phyloP scores from a whole-genome alignment of 2,113 vertebrate genomes.

The Callochromis pleurospilus region DNA sequence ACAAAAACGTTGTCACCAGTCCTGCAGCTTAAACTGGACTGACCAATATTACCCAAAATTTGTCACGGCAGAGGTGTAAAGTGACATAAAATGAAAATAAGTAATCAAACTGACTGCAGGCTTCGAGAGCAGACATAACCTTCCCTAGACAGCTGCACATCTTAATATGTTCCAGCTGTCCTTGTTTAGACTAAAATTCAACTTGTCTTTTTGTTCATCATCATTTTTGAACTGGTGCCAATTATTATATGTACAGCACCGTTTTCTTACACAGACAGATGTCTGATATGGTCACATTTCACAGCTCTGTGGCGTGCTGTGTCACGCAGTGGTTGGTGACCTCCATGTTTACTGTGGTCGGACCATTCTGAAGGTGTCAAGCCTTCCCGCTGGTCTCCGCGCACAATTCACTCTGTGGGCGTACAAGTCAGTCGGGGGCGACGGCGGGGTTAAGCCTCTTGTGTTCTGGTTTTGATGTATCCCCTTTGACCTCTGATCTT shows the following conservation, averaged over 20 bases:
- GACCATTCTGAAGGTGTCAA: slow-evolving; percentile 37
- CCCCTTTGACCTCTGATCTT: slow-evolving; percentile 59
- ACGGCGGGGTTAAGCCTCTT: slow-evolving; percentile 38
- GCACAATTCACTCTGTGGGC: slow-evolving; percentile 36
- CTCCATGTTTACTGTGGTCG: slow-evolving; percentile 15
- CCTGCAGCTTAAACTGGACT: neutral
- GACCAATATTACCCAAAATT: neutral
- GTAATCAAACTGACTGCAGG: neutral
- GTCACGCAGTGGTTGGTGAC: slow-evolving; percentile 40
- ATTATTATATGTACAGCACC: neutral
- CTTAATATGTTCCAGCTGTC: slow-evolving; percentile 24
- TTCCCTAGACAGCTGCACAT: slow-evolving; percentile 4
- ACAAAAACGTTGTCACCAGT: neutral
- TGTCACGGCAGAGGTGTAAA: neutral
- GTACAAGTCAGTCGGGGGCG: slow-evolving; percentile 12
- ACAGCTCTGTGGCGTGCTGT: slow-evolving; percentile 30
- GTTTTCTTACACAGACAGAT: slow-evolving; percentile 35
- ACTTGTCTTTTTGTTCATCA: neutral
- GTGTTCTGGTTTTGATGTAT: slow-evolving; percentile 62
- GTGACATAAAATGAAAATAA: neutral
- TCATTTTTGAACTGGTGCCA: slow-evolving; percentile 4
- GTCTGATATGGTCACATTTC: slow-evolving; percentile 55
- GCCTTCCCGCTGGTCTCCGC: slow-evolving; percentile 19
- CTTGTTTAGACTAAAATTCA: neutral
- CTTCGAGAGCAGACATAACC: neutral